Conservation (phyloP, 2,888 invertebrate species). For the Caenorhabditis angaria region DNA sequence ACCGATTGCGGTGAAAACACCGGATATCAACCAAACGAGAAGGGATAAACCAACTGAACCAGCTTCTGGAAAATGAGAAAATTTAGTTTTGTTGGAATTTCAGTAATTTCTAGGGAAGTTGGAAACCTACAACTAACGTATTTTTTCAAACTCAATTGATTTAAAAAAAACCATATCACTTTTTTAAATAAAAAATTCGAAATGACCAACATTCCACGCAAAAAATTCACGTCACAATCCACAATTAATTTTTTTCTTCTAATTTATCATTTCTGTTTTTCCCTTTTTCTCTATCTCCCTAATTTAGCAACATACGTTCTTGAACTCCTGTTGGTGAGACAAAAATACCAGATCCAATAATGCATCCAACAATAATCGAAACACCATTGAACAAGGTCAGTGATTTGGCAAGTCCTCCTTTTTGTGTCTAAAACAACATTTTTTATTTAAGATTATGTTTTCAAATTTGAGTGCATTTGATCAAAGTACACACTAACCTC, state of each 20-base stretch:
- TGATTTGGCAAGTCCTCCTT: conserved; percentile 58
- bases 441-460: too few species aligned
- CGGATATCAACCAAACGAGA: conserved; percentile 90
- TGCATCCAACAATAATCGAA: conserved; percentile 70
- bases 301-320: conserved; percentile 47
- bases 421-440: conserved; percentile 7
- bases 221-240: too few species aligned
- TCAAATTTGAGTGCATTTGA: too few species aligned
- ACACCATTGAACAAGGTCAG: conserved; percentile 69
- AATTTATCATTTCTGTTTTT: too few species aligned
- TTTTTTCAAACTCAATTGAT: not conserved
- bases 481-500: not conserved
- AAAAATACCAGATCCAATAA: conserved; percentile 70
- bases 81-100: not conserved
- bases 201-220: too few species aligned
- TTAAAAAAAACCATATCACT: not conserved
- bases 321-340: conserved; percentile 70
- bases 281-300: too few species aligned
- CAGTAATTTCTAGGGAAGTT: not conserved
- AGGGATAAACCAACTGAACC: conserved; percentile 92
- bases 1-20: conserved; percentile 93
- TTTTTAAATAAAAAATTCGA: not conserved
- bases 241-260: too few species aligned
- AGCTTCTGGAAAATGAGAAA: conserved; percentile 53
- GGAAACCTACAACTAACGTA: too few species aligned